Evolutionary conservation across 2,888 invertebrate species (phyloP), one percentile per base, ranked within the genome.

Genomic region (Trachelus iudaicus): DNA sequence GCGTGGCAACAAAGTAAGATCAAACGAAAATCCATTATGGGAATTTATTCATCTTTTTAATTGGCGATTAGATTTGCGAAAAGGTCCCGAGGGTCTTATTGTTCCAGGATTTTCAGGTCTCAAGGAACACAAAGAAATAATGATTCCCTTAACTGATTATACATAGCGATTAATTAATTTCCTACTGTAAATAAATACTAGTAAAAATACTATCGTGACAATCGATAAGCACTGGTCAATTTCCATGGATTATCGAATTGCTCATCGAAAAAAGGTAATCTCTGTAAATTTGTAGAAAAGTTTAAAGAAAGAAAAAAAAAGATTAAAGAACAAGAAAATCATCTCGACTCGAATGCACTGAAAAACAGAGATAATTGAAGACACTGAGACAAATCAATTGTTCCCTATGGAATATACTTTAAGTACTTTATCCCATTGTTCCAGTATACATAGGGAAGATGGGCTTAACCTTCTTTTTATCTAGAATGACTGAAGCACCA

Each of bases 381-480:
- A 56, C 15, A 15, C 2, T 9, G 56, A 56, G 56, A 56, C 56
- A 23, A 56, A 56, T 56, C 56, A 56, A 56, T 56, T 56, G 56
- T 56, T 56, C 56, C 2, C 23, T 23, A 23, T 9, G 15, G 15
- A 56, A 23, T 9, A 56, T 56, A 56, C 56, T 23, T 56, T 56
- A 71, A 71, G 71, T 6, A 71, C 33, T 71, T 71, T 34, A 34
- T 71, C 71, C 71, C 71, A 71, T 71, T 71, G 31, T 71, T 73
- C 40, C 73, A 73, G 31, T 31, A 37, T 31, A 56, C 78, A 83
- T 81, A 84, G 83, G 83, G 79, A 77, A 88, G 88, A 89, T 86
- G 85, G 86, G 89, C 87, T 89, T 88, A 87, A 81, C 80, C 83
- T 76, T 75, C 84, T 81, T 86, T 56, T 83, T 83, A 85, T 84